These are phyloP conservation scores for Polyergus mexicanus DNA, from an alignment of 1,140 invertebrate species.

Conservation along the genomic window DNA sequence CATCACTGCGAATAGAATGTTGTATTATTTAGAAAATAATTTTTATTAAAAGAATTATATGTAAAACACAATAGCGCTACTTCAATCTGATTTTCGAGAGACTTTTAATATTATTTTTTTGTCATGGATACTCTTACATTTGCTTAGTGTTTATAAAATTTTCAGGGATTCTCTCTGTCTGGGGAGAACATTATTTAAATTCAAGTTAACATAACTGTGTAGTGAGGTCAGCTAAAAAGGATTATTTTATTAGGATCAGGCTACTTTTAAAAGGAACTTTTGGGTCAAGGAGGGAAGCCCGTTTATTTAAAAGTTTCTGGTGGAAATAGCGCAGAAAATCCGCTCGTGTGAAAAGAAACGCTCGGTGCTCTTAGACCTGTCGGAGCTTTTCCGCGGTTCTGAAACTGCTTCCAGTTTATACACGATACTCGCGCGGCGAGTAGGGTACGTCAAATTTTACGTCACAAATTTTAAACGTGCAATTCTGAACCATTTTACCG, in stretches of 20 bases:
- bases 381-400: conserved; percentile 13
- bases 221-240: neutral
- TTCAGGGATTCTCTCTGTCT: neutral
- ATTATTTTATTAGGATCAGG: conserved; percentile 16
- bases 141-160: neutral
- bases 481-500: neutral
- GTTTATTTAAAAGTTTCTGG: conserved; percentile 51
- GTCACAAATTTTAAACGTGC: neutral
- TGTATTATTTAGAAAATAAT: neutral
- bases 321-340: conserved; percentile 20
- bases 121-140: neutral
- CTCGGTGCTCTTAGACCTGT: conserved; percentile 39
- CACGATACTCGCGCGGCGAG: conserved; percentile 6
- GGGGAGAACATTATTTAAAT: neutral
- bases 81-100: neutral
- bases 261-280: neutral
- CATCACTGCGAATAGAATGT: too few relatives aligned
- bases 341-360: conserved; percentile 1
- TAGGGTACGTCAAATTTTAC: conserved; percentile 8
- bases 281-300: conserved; percentile 18
- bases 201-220: neutral
- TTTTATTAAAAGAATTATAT: conserved; percentile 9
- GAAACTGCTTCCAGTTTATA: neutral
- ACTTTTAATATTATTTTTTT: neutral
- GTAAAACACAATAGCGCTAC: neutral